Evolutionary conservation across 2,888 invertebrate species (phyloP), one percentile per base, ranked within the genome.

Genomic region (Trissoscelio sp.): DNA sequence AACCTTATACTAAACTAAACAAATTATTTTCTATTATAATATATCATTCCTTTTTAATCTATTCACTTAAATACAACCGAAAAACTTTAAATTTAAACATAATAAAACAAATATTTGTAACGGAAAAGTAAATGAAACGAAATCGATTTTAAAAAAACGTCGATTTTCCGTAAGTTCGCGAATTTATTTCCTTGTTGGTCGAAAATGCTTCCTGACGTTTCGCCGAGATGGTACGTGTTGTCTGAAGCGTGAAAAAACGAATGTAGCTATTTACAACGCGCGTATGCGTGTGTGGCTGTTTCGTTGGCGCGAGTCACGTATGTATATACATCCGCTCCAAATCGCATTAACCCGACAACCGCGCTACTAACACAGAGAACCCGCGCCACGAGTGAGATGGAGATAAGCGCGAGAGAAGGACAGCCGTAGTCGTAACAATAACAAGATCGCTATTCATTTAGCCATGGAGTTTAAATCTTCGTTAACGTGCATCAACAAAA

Each of bases 311-410:
- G 66, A 79, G 79, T 62, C 79, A 48, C 69, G 78, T 69, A 62
- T 44, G 53, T 20, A 72, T 20, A 72, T 37, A 77, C 75, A 81
- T 81, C 81, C 81, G 81, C 55, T 81, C 80, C 58, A 80, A 80
- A 80, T 80, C 58, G 75, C 70, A 39, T 67, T 53, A 39, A 16
- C 62, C n/a, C 31, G 69, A 70, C 79, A 39, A 57, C 62, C 69
- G 74, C 64, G 80, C 80, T 70, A 77, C 77, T 77, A 81, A 72
- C 81, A 81, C 81, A 77, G 55, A 62, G 72, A 70, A 42, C 44
- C 28, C 28, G 16, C 34, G 5, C 18, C 6, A 34, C 22, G 42
- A 28, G 42, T 4, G 53, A 42, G 24, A 66, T n/a, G 44, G 16
- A 18, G 11, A n/a, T 16, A 44, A 18, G n/a, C n/a, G n/a, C n/a